phyloP scores from a whole-genome alignment of 1,140 invertebrate species.

The Teleogryllus occipitalis region DNA sequence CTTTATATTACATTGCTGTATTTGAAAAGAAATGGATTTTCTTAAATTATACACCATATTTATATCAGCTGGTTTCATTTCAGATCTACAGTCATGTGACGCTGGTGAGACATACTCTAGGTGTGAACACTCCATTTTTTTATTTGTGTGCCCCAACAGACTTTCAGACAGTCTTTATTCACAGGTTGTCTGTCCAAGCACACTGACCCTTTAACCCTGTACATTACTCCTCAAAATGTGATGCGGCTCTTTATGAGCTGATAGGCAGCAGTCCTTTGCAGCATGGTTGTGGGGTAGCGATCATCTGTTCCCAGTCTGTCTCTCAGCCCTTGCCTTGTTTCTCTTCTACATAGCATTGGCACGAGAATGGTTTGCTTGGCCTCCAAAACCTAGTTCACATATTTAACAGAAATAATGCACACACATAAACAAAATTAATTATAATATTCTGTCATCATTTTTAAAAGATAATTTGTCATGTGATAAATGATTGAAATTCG shows the following conservation, averaged over 20 bases:
- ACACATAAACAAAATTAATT: too few relatives aligned
- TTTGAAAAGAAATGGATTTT: too few relatives aligned
- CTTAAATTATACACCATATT: neutral
- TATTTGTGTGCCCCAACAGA: neutral
- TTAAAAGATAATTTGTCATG: neutral
- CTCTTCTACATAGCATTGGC: neutral
- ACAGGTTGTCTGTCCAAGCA: neutral
- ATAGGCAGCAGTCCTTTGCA: neutral
- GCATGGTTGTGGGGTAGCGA: neutral
- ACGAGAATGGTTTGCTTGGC: neutral
- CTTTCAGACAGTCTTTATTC: constrained; percentile 4
- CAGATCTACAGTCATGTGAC: constrained; percentile 3
- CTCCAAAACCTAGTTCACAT: neutral
- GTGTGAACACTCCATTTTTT: neutral
- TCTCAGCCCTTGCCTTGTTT: neutral
- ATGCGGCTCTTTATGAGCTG: neutral
- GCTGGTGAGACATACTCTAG: neutral
- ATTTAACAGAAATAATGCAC: neutral
- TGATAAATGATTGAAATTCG: too few relatives aligned
- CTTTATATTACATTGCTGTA: too few relatives aligned
- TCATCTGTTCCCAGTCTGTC: neutral
- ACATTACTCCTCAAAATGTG: neutral
- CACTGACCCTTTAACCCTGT: neutral
- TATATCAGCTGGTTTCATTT: neutral
- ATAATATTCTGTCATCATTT: neutral